Conservation (phyloP, 2,113 vertebrate species). For the Lagenorhynchus albirostris region DNA sequence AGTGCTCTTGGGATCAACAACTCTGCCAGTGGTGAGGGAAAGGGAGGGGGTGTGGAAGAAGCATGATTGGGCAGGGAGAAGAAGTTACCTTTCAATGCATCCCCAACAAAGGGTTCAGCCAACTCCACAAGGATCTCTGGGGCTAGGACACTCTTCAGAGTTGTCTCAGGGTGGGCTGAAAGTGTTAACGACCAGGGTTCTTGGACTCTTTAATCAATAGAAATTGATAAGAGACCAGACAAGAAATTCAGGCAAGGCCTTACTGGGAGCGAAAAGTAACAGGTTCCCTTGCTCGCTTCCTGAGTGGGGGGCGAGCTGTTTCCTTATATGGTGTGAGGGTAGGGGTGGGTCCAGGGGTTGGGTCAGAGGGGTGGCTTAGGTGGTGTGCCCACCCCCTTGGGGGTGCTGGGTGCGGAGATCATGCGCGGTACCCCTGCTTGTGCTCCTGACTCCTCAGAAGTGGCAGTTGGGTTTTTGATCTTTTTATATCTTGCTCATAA, state of each 20-base stretch:
- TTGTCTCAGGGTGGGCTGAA: not conserved
- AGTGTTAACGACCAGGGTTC: not conserved
- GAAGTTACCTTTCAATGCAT: not conserved
- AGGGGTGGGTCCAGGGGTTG: not conserved
- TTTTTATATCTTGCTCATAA: not conserved
- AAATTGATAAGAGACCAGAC: not conserved
- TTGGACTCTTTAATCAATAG: not conserved
- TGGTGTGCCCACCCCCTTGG: not conserved
- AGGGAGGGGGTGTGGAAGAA: not conserved
- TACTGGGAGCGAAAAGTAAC: not conserved
- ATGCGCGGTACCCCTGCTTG: not conserved
- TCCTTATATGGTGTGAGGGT: not conserved
- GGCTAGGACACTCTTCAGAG: not conserved
- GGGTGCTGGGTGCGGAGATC: not conserved
- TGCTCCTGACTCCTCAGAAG: not conserved
- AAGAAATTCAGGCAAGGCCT: not conserved
- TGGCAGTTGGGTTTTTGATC: not conserved
- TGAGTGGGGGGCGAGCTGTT: not conserved
- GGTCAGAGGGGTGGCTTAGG: not conserved
- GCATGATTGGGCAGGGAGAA: not conserved
- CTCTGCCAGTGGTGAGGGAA: not conserved
- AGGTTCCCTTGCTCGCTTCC: not conserved
- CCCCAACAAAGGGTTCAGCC: not conserved
- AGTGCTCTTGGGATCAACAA: not conserved
- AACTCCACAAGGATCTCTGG: not conserved